Conservation (phyloP, 2,888 invertebrate species). For the Drosophila kuntzei region DNA sequence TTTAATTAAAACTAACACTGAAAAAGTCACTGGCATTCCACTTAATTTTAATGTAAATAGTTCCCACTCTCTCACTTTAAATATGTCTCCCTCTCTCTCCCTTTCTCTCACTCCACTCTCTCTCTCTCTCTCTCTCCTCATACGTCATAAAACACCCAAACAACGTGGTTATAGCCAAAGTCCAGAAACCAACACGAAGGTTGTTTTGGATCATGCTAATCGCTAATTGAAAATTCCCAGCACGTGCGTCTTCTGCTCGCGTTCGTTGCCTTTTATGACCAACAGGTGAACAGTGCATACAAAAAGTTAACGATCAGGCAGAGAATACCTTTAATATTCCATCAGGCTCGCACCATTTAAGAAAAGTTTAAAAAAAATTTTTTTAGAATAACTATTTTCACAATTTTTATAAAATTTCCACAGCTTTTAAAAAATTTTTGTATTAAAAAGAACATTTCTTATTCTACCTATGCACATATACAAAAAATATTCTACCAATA, state of each 20-base stretch:
- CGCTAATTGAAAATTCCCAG: conserved; percentile 67
- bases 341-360: background rate
- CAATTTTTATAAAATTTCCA: too few relatives aligned
- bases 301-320: conserved; percentile 26
- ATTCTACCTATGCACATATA: too few relatives aligned
- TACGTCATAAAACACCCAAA: conserved; percentile 60
- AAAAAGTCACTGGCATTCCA: conserved; percentile 49
- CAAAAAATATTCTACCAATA: too few relatives aligned
- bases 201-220: conserved; percentile 58
- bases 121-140: background rate
- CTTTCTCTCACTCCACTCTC: background rate
- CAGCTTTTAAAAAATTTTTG: too few relatives aligned
- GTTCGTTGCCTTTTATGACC: conserved; percentile 32
- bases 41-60: conserved; percentile 26
- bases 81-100: conserved; percentile 10
- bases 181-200: conserved; percentile 35
- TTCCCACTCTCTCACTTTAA: background rate
- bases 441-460: too few relatives aligned
- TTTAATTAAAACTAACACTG: conserved; percentile 60
- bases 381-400: too few relatives aligned
- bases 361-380: background rate
- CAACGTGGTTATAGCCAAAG: conserved; percentile 42
- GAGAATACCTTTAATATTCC: background rate
- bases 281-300: conserved; percentile 50
- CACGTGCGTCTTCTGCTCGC: conserved; percentile 68